Evolutionary conservation across 2,113 vertebrate species (phyloP).

Genomic region (Zosterops hypoxanthus): DNA sequence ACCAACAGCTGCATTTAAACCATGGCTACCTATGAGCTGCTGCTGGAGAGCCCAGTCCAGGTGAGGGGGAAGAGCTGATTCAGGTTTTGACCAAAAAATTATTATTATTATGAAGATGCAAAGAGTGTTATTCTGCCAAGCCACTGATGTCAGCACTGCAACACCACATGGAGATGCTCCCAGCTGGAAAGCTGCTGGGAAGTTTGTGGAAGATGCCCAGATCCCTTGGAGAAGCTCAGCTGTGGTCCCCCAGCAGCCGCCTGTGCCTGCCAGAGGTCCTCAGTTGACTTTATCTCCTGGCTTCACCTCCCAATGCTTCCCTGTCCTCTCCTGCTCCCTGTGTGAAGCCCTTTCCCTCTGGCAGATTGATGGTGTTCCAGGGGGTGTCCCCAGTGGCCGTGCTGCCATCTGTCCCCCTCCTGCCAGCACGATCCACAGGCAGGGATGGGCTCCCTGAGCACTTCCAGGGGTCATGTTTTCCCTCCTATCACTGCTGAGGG

Average conservation of each 20-base stretch:
- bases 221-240: constrained; percentile 4
- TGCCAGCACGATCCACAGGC: not conserved
- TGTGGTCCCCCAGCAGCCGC: not conserved
- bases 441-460: not conserved
- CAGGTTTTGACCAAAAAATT: not conserved
- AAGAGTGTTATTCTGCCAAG: not conserved
- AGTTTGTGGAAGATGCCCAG: not conserved
- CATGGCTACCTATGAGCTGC: not conserved
- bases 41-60: not conserved
- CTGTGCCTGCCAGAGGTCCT: not conserved
- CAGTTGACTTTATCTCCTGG: not conserved
- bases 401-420: constrained; percentile 44
- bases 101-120: not conserved
- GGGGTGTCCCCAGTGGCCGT: not conserved
- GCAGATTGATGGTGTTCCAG: not conserved
- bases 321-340: not conserved
- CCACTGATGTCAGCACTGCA: not conserved
- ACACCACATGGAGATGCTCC: not conserved
- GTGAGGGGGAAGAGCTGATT: not conserved
- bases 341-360: constrained; percentile 9
- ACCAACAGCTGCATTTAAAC: not conserved
- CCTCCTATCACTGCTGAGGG: not conserved
- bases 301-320: not conserved
- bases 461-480: not conserved
- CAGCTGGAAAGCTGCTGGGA: not conserved